Evolutionary conservation across 1,140 invertebrate genomes (phyloP).

Genomic region (Hormaphis cornu): DNA sequence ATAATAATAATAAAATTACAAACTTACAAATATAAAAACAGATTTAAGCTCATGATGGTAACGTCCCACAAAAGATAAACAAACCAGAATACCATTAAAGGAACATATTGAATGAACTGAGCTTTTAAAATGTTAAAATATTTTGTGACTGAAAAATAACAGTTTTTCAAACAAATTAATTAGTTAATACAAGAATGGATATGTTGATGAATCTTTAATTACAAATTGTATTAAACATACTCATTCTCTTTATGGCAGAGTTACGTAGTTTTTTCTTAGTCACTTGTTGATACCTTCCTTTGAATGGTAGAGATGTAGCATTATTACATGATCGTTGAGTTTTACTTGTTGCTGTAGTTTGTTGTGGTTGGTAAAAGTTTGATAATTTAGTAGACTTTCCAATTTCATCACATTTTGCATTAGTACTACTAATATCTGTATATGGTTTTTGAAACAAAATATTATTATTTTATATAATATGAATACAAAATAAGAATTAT

Average conservation of each 20-base stretch:
- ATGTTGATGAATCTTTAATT: background rate
- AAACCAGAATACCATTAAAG: constrained; percentile 50
- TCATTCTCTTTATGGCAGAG: constrained; percentile 6
- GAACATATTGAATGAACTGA: constrained; percentile 36
- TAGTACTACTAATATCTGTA: background rate
- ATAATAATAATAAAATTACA: background rate
- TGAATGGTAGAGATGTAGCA: constrained; percentile 17
- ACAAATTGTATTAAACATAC: background rate
- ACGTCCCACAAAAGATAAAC: constrained; percentile 67
- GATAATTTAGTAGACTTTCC: background rate
- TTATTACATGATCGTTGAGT: constrained; percentile 24
- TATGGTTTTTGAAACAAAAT: background rate
- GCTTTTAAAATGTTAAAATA: constrained; percentile 36
- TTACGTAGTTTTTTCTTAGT: constrained; percentile 8
- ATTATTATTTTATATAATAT: background rate
- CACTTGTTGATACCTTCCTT: constrained; percentile 22
- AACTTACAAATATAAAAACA: constrained; percentile 65
- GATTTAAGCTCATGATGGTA: constrained; percentile 61
- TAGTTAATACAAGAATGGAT: background rate
- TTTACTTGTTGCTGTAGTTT: constrained; percentile 6
- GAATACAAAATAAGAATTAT: background rate
- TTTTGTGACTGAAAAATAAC: constrained; percentile 33
- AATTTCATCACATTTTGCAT: background rate
- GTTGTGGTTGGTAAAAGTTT: constrained; percentile 3
- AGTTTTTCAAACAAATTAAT: background rate